Base-by-base conservation (phyloP, 37 sponge, comb jelly and placozoan species). In the Aplysina aerophoba region DNA sequence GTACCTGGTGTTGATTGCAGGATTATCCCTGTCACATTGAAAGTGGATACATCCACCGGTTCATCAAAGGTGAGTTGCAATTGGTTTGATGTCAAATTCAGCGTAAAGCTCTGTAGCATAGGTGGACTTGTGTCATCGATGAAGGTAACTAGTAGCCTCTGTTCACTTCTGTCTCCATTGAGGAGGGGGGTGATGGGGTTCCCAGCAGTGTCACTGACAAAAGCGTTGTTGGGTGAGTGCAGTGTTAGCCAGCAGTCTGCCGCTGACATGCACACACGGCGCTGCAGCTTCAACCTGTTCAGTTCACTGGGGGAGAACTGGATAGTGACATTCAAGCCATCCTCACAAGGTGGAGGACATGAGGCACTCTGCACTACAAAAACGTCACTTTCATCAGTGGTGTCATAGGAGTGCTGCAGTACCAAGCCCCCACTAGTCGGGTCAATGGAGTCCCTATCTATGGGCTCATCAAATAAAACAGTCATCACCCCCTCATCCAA, bases 241-340 rank as follows among this genome's bases (percentile, higher is more conserved):
- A 95, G 44, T 1, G 93, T 95, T 60, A 95, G 58, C 95, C 95
- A 95, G 77, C 95, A 95, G 82, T 88, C 67, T 19, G 93, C 73
- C 54, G 81, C 87, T 38, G 93, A 89, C 20, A 83, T 79, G 74
- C 95, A 95, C 44, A 95, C 85, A 5, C 88, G 71, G 13, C 62
- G 66, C 8, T 38, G 50, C 38, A 92, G 81, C 72, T 95, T 95
- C 44, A 95, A 37, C 4, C 87, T 74, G 61, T 95, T 95, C 56
- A 92, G 75, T 38, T 90, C 95, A 0, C 27, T 66, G 39, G 68
- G 31, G 13, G 90, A 79, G 44, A 95, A 34, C 12, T 56, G 61
- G 17, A 95, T 84, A 57, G 85, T 92, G 31, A 95, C 71, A 8
- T 57, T 88, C 0, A 20, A 50, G 15, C 85, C 73, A 78, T 95